Base-by-base conservation (phyloP, 2,113 vertebrate genomes). In the Tachysurus vachellii region DNA sequence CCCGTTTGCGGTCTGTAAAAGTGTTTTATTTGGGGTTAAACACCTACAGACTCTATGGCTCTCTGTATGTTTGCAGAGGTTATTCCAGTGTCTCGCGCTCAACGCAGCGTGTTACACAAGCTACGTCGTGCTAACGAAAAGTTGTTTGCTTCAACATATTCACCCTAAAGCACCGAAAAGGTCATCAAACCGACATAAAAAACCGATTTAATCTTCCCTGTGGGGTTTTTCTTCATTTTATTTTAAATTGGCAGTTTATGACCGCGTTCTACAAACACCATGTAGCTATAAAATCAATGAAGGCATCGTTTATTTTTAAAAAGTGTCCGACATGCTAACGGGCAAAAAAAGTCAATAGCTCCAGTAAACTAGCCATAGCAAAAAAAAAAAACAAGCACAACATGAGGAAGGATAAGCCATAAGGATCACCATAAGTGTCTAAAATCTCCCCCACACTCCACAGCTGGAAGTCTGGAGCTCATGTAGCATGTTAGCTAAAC, bases 401-500 rank as follows among this genome's bases (percentile, higher is more conserved):
- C 53, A 12, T 14, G 10, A 21, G 2, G 17, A 28, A 50, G 54
- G 19, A 28, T 71, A 80, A 85, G 66, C 57, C 44, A 84, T 64
- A 2, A 13, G 86, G 85, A 61, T 86, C n/a, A 62, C 44, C 36
- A 4, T 54, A 9, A 75, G 61, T 56, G 82, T 75, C 79, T 79
- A 6, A 56, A 7, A 5, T 50, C 50, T 54, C 75, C 87, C 26
- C 86, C 64, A 66, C 83, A 79, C 83, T 80, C 76, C 89, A 91
- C 89, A 93, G 91, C 87, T 91, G 90, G 89, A 89, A 92, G 90
- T 91, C 88, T 90, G 47, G 91, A 85, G 90, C 88, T 80, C 86
- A 89, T 92, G 85, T 89, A 88, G 91, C 90, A 87, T 73, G 73
- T 87, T 86, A 85, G 71, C 82, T 84, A 89, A 92, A 88, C 77